Evolutionary conservation across 2,888 invertebrate genomes (phyloP).

Genomic region (Cordilura impudica): DNA sequence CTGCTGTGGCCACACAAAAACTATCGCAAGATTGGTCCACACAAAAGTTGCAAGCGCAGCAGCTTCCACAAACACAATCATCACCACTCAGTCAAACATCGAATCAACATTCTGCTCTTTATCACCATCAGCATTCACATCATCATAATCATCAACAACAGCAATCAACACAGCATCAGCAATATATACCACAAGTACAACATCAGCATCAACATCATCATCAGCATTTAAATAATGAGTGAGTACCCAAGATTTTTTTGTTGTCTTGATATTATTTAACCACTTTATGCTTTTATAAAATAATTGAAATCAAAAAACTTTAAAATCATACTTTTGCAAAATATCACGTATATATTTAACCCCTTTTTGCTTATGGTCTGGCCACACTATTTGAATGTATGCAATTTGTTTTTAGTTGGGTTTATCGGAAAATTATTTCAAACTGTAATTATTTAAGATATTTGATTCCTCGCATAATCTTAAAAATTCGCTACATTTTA

Average conservation of each 20-base stretch:
- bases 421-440: too few species aligned
- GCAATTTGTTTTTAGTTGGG: too few species aligned
- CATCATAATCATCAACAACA: slow-evolving; percentile 53
- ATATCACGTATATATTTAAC: too few species aligned
- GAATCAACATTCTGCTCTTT: slow-evolving; percentile 64
- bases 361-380: too few species aligned
- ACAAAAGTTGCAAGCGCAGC: slow-evolving; percentile 50
- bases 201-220: slow-evolving; percentile 61
- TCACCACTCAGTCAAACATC: slow-evolving; percentile 65
- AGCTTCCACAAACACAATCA: slow-evolving; percentile 20
- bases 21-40: slow-evolving; percentile 68
- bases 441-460: too few species aligned
- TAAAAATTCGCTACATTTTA: too few species aligned
- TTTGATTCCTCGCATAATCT: too few species aligned
- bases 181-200: slow-evolving; percentile 59
- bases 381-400: too few species aligned
- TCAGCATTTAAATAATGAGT: slow-evolving; percentile 59
- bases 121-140: slow-evolving; percentile 67
- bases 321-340: too few species aligned
- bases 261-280: too few species aligned
- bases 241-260: slow-evolving; percentile 26
- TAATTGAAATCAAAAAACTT: too few species aligned
- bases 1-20: slow-evolving; percentile 72
- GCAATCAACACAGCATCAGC: slow-evolving; percentile 24
- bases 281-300: too few species aligned